phyloP scores from a whole-genome alignment of 64 coral and sea anemone genomes.

The Orbicella faveolata region DNA sequence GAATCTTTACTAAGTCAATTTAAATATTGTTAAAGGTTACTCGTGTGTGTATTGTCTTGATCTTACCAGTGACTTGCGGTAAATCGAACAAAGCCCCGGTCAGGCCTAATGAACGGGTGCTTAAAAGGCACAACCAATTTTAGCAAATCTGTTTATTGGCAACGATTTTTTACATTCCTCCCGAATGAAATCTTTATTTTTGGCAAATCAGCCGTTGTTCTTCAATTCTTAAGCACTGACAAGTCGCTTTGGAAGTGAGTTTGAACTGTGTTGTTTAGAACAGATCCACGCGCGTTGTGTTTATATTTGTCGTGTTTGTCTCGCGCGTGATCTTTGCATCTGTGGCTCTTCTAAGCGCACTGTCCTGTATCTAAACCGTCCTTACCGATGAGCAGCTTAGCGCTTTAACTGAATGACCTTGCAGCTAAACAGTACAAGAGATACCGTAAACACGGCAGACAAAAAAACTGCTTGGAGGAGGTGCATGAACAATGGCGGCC shows the following conservation, averaged over 20 bases:
- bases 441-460: neutral
- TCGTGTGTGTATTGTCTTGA: neutral
- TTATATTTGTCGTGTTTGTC: neutral
- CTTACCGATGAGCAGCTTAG: neutral
- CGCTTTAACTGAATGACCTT: constrained; percentile 11
- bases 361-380: constrained; percentile 19
- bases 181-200: neutral
- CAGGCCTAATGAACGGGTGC: neutral
- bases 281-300: neutral
- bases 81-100: constrained; percentile 1
- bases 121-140: neutral
- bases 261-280: neutral
- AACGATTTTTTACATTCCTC: neutral
- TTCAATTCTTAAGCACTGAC: neutral
- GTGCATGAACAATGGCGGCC: neutral
- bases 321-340: neutral
- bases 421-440: constrained; percentile 6
- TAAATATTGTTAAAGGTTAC: constrained; percentile 37
- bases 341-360: neutral
- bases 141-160: constrained; percentile 2
- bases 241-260: neutral
- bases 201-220: neutral
- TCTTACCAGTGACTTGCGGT: neutral
- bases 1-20: neutral
- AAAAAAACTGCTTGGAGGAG: neutral